Base-by-base conservation (phyloP, 2,113 vertebrate genomes). In the Petromus typicus region DNA sequence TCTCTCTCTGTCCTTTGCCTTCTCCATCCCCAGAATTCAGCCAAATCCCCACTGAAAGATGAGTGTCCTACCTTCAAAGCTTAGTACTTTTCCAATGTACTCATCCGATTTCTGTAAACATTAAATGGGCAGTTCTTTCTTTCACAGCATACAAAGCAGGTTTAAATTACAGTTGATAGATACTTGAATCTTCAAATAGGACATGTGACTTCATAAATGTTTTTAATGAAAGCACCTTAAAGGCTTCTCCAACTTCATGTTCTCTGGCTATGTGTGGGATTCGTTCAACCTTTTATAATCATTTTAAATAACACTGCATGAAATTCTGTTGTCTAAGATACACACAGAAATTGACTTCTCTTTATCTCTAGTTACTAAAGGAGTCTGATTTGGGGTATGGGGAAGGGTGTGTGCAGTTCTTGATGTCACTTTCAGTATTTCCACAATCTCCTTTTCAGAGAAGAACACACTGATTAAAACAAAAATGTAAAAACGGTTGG, bases 401-500 rank as follows among this genome's bases (percentile, higher is more conserved):
- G 57, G 48, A 7, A 10, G 48, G 34, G 32, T 40, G 18, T 37
- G n/a, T 91, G 59, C 12, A 56, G 69, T 86, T 95, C 67, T 90
- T 86, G 83, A 96, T 73, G 91, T 95, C 81, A 93, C 30, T 83
- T 45, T 80, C 45, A 89, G 57, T 67, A 57, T 57, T 57, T 57
- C 17, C 56, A 3, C 45, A 96, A 48, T 88, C 30, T 5, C 64
- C 64, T 91, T 92, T 86, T 94, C 84, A 89, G 59, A 71, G 51
- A 48, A 94, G 40, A 96, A 80, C 20, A 63, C 63, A 67, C 48
- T 95, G 54, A 90, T 97, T 94, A 93, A 97, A 98, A 96, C 83
- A n/a, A 91, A 95, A 95, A 80, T 71, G n/a, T 94, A 89, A 90
- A 96, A 79, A 76, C 6, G 0, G 0, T 87, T 45, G 43, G 10